Evolutionary conservation across 2,113 vertebrate species (phyloP).

Genomic region (Coptodon rendalli): DNA sequence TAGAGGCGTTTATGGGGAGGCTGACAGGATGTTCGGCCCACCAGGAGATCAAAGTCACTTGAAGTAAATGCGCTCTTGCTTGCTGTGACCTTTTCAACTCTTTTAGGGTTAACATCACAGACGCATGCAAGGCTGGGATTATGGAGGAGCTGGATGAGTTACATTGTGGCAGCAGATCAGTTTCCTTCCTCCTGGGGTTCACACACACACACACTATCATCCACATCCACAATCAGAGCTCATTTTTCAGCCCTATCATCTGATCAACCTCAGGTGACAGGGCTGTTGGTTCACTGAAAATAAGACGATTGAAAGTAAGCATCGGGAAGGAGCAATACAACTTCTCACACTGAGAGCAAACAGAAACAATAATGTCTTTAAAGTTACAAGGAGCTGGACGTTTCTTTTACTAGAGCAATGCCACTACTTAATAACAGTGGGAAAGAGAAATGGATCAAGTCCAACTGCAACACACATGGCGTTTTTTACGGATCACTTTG

Average conservation of each 20-base stretch:
- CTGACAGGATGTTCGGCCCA: conserved; percentile 75
- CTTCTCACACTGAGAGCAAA: not conserved
- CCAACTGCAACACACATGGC: conserved; percentile 1
- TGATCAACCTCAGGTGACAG: not conserved
- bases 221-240: not conserved
- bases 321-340: not conserved
- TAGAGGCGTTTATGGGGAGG: conserved; percentile 72
- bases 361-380: not conserved
- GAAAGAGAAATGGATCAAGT: not conserved
- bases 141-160: conserved; percentile 26
- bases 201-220: not conserved
- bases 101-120: conserved; percentile 53
- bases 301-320: not conserved
- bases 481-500: not conserved
- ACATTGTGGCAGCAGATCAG: not conserved
- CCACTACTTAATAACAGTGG: not conserved
- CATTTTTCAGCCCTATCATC: not conserved
- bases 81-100: conserved; percentile 73
- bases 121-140: conserved; percentile 42
- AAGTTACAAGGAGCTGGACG: not conserved
- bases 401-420: conserved; percentile 11
- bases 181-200: conserved; percentile 36
- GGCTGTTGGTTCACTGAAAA: not conserved
- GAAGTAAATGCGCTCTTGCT: conserved; percentile 62
- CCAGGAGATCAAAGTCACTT: conserved; percentile 71